These are phyloP conservation scores for Dipodomys merriami DNA, from an alignment of 2,113 vertebrate genomes.

Conservation along the genomic window DNA sequence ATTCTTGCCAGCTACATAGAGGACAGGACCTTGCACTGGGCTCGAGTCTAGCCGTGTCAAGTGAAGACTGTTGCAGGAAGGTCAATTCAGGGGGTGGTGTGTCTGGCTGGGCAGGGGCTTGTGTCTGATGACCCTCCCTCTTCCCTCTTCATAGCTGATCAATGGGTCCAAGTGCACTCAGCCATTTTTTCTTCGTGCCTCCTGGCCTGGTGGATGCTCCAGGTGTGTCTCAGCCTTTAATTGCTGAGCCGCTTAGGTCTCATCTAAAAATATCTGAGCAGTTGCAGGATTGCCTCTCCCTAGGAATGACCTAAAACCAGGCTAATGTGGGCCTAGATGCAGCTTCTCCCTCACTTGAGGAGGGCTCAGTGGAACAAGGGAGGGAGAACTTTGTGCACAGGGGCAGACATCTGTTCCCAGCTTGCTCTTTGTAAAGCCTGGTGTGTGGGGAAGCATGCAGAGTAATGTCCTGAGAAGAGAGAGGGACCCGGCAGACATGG, in stretches of 20 bases:
- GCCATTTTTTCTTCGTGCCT: slow-evolving; percentile 91
- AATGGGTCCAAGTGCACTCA: slow-evolving; percentile 83
- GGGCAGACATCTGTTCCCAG: background rate
- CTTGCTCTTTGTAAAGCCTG: background rate
- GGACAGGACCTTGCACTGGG: background rate
- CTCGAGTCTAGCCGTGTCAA: background rate
- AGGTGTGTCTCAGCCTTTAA: slow-evolving; percentile 78
- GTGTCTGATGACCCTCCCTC: too few relatives aligned
- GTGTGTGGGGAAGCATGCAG: background rate
- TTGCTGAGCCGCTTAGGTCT: background rate
- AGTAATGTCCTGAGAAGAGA: background rate
- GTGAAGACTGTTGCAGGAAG: background rate
- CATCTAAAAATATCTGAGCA: slow-evolving; percentile 57
- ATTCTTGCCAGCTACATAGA: background rate
- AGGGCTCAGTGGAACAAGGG: background rate
- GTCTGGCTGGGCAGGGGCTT: fast-evolving
- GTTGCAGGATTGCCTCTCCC: background rate
- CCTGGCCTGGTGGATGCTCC: slow-evolving; percentile 92
- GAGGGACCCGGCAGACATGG: background rate
- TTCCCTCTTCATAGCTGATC: slow-evolving; percentile 41
- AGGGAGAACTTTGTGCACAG: background rate
- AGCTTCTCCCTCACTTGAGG: background rate
- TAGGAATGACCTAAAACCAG: slow-evolving; percentile 35
- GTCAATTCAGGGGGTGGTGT: background rate
- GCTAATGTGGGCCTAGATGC: background rate